Evolutionary conservation across 53 echinoderm and acorn worm genomes (phyloP).

Genomic region (Astropecten irregularis): DNA sequence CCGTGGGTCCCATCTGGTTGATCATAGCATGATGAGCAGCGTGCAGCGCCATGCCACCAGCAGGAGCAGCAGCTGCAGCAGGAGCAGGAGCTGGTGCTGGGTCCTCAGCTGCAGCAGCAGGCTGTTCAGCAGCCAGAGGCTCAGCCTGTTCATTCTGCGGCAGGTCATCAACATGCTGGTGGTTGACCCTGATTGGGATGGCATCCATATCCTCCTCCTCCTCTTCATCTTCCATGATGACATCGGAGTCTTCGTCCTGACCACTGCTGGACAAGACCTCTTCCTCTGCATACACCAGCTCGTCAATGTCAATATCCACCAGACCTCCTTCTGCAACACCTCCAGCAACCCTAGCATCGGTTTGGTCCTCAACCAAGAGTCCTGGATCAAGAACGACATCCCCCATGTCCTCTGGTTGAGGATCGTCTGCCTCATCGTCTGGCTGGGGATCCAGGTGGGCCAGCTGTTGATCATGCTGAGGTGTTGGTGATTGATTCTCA

Average conservation of each 20-base stretch:
- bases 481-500: slow-evolving; percentile 23
- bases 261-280: slow-evolving; percentile 28
- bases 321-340: slow-evolving; percentile 2
- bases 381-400: background rate
- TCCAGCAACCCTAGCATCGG: background rate
- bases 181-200: slow-evolving; percentile 19
- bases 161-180: slow-evolving; percentile 27
- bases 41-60: slow-evolving; percentile 74
- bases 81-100: slow-evolving; percentile 31
- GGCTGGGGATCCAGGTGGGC: slow-evolving; percentile 16
- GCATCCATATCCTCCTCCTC: slow-evolving; percentile 38
- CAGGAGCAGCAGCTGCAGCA: slow-evolving; percentile 8
- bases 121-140: slow-evolving; percentile 14
- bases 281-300: slow-evolving; percentile 7
- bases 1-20: slow-evolving; percentile 80
- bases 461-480: slow-evolving; percentile 39
- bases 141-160: background rate
- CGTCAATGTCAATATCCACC: slow-evolving; percentile 12
- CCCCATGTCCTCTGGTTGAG: background rate
- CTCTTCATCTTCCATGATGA: slow-evolving; percentile 62
- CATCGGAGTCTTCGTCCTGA: slow-evolving; percentile 66
- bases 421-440: slow-evolving; percentile 4
- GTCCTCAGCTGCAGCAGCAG: slow-evolving; percentile 17
- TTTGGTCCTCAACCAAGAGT: background rate
- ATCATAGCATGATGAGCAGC: slow-evolving; percentile 87